phyloP scores from a whole-genome alignment of 2,888 invertebrate species.

The Molorchus minor region DNA sequence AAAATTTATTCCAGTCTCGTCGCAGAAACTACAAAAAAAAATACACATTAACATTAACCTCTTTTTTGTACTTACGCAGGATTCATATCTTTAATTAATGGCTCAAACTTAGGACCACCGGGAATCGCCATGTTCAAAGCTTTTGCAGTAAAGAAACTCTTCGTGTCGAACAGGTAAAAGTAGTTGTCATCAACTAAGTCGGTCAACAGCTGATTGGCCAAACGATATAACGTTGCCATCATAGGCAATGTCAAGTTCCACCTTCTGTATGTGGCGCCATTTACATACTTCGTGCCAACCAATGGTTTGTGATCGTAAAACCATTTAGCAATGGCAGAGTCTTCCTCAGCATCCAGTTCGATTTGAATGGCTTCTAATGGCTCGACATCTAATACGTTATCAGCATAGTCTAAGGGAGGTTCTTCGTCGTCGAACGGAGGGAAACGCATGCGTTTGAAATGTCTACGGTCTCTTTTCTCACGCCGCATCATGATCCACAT shows the following conservation, averaged over 20 bases:
- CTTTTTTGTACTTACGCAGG: constrained; percentile 73
- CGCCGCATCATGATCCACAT: constrained; percentile 99
- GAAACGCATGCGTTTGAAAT: constrained; percentile 99
- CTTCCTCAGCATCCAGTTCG: constrained; percentile 96
- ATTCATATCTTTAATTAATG: constrained; percentile 96
- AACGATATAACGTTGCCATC: constrained; percentile 96
- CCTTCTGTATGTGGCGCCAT: constrained; percentile 95
- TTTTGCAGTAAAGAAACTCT: constrained; percentile 99
- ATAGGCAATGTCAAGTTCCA: constrained; percentile 97
- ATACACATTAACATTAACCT: too few relatives aligned
- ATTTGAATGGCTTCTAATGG: constrained; percentile 99
- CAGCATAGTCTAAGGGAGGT: constrained; percentile 98
- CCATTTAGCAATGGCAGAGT: constrained; percentile 91
- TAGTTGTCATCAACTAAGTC: constrained; percentile 99
- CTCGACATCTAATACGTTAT: constrained; percentile 98
- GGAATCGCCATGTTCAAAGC: constrained; percentile 99
- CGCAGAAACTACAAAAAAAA: too few relatives aligned
- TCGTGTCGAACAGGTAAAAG: constrained; percentile 98
- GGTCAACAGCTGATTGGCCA: constrained; percentile 97
- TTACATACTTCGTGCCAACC: constrained; percentile 89
- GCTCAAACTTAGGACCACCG: constrained; percentile 99
- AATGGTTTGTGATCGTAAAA: constrained; percentile 98
- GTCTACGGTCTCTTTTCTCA: constrained; percentile 97
- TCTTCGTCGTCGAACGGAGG: constrained; percentile 99
- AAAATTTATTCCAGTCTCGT: too few relatives aligned